Evolutionary conservation across 53 echinoderm and acorn worm genomes (phyloP).

Genomic region (Antedon mediterranea): DNA sequence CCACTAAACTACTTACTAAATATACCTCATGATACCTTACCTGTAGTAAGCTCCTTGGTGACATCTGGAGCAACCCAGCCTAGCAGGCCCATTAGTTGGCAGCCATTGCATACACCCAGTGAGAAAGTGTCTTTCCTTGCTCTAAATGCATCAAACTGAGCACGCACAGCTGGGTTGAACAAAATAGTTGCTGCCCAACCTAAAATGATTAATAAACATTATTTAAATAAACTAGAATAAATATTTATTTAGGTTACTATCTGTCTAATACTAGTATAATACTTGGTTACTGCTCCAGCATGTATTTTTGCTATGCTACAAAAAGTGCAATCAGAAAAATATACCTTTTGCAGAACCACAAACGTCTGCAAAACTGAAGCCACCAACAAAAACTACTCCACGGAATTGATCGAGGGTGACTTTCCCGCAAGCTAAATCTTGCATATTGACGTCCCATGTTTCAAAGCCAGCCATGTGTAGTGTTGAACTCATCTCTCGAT

Average conservation of each 20-base stretch:
- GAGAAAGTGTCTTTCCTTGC: conserved; percentile 83
- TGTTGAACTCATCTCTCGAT: conserved; percentile 89
- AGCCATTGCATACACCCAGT: conserved; percentile 88
- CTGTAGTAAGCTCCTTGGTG: not conserved
- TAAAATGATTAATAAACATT: conserved; percentile 10
- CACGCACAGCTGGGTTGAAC: conserved; percentile 66
- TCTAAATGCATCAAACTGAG: conserved; percentile 86
- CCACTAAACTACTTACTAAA: too few relatives aligned
- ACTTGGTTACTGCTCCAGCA: too few relatives aligned
- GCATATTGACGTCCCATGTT: conserved; percentile 97
- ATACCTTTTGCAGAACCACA: conserved; percentile 83
- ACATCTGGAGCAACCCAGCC: conserved; percentile 82
- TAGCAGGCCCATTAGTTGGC: conserved; percentile 92
- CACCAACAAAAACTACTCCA: conserved; percentile 94
- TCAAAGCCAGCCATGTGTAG: conserved; percentile 81
- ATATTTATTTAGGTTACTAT: too few relatives aligned
- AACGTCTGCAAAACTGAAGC: conserved; percentile 95
- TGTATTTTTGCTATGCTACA: too few relatives aligned
- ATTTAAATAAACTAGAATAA: too few relatives aligned
- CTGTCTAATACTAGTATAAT: too few relatives aligned
- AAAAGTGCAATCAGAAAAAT: too few relatives aligned
- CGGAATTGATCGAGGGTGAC: conserved; percentile 56
- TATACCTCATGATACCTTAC: too few relatives aligned
- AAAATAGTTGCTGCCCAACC: conserved; percentile 91
- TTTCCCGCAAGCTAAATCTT: conserved; percentile 54